A percentile compares a stretch with the other conserved stretches of the same genome.
These are phyloP conservation scores for Hybos culiciformis DNA, from an alignment of 2,888 invertebrate species.

Conservation along the genomic window DNA sequence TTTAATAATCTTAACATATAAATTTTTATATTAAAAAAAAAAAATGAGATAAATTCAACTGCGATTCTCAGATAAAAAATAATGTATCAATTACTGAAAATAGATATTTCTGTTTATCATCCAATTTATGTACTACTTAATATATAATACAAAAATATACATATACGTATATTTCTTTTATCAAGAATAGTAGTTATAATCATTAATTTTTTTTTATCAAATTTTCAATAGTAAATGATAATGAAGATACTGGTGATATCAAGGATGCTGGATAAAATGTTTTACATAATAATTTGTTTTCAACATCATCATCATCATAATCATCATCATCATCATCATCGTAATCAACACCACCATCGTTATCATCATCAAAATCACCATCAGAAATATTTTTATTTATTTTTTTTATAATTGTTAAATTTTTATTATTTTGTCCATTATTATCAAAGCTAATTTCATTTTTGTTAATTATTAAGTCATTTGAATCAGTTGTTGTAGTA, in stretches of 20 bases:
- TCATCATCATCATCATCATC: not conserved
- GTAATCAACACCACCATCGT: not conserved
- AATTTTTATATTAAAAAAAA: no score
- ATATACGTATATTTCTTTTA: not conserved
- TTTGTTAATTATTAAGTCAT: not conserved
- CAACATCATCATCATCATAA: not conserved
- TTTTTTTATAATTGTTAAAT: not conserved
- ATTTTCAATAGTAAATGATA: slow-evolving; percentile 33
- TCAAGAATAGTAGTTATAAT: slow-evolving; percentile 12
- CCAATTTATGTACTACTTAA: no score
- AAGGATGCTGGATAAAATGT: slow-evolving; percentile 4
- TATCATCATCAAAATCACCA: not conserved
- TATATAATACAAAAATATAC: no score
- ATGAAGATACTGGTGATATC: slow-evolving; percentile 5
- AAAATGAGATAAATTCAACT: no score
- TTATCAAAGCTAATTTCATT: not conserved
- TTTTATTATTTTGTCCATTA: not conserved
- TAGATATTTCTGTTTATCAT: no score
- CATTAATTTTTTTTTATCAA: slow-evolving; percentile 30
- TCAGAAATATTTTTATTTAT: not conserved
- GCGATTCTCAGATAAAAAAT: no score
- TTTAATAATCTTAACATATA: no score
- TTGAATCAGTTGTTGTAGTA: not conserved
- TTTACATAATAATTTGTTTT: not conserved
- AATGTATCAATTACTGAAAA: no score